Conservation (phyloP, 2,888 invertebrate genomes). For the Sphaerophoria rueppellii region DNA sequence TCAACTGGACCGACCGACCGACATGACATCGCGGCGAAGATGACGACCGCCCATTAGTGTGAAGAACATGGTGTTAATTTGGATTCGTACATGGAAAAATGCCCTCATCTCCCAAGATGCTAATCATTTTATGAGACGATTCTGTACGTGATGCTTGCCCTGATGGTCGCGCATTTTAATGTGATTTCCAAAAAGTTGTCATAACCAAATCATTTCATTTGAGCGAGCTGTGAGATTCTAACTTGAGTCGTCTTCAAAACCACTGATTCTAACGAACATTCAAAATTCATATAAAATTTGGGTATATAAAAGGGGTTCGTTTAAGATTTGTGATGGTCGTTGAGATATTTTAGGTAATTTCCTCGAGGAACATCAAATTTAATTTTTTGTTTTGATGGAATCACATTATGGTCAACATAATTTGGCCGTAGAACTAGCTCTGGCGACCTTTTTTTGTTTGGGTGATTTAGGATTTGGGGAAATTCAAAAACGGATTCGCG, state of each 20-base stretch:
- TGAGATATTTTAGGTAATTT: conserved; percentile 69
- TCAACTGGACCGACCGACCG: conserved; percentile 53
- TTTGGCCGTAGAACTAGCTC: conserved; percentile 1
- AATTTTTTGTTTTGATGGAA: conserved; percentile 52
- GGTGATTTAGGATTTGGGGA: too few relatives aligned
- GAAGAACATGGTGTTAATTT: conserved; percentile 74
- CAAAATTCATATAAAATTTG: conserved; percentile 18
- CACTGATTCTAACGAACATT: conserved; percentile 50
- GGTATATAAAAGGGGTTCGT: conserved; percentile 56
- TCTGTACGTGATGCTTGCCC: conserved; percentile 14
- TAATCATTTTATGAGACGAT: conserved; percentile 45
- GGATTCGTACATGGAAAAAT: conserved; percentile 69
- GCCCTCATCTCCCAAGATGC: conserved; percentile 59
- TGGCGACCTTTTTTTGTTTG: background rate
- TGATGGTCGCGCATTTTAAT: conserved; percentile 60
- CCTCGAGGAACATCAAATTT: conserved; percentile 45
- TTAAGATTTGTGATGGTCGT: conserved; percentile 66
- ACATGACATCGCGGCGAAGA: too few relatives aligned
- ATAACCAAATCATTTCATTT: conserved; percentile 57
- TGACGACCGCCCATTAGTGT: conserved; percentile 66
- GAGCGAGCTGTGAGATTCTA: background rate
- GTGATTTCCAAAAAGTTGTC: conserved; percentile 61
- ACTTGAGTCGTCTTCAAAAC: background rate
- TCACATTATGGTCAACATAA: conserved; percentile 42
- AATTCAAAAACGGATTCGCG: too few relatives aligned